phyloP scores from a whole-genome alignment of 2,888 invertebrate genomes.

The Ochlodes sylvanus region DNA sequence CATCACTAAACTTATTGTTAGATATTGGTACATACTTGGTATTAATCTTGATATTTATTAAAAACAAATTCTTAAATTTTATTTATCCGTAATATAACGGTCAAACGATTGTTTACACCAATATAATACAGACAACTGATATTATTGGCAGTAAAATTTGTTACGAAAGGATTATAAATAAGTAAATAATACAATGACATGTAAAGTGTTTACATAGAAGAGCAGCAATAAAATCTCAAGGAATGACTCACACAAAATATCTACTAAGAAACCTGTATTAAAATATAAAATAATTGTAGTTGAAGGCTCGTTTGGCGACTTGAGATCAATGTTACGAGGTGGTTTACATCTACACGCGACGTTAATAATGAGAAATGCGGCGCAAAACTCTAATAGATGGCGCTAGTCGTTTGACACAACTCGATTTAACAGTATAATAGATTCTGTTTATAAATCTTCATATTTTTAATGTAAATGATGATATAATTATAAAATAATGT shows the following conservation, averaged over 20 bases:
- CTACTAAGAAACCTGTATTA: constrained; percentile 42
- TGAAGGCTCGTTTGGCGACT: constrained; percentile 52
- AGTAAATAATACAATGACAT: constrained; percentile 10
- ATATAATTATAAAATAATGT: too few species aligned
- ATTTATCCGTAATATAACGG: background rate
- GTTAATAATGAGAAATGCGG: constrained; percentile 15
- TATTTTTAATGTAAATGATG: too few species aligned
- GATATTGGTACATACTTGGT: too few species aligned
- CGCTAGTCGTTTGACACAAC: too few species aligned
- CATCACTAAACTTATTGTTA: too few species aligned
- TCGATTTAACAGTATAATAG: too few species aligned
- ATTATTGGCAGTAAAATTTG: constrained; percentile 27
- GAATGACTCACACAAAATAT: constrained; percentile 38
- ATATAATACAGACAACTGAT: constrained; percentile 12
- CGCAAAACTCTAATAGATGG: too few species aligned
- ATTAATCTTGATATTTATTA: too few species aligned
- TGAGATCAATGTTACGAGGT: constrained; percentile 55
- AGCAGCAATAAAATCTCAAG: constrained; percentile 28
- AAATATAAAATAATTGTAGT: constrained; percentile 34
- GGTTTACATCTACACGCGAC: constrained; percentile 26
- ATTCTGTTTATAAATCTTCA: too few species aligned
- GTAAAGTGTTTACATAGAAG: constrained; percentile 21
- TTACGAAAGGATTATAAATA: constrained; percentile 14
- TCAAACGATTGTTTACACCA: background rate
- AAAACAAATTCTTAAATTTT: too few species aligned